Evolutionary conservation across 1,140 invertebrate genomes (phyloP).

Genomic region (Phenacoccus solenopsis): DNA sequence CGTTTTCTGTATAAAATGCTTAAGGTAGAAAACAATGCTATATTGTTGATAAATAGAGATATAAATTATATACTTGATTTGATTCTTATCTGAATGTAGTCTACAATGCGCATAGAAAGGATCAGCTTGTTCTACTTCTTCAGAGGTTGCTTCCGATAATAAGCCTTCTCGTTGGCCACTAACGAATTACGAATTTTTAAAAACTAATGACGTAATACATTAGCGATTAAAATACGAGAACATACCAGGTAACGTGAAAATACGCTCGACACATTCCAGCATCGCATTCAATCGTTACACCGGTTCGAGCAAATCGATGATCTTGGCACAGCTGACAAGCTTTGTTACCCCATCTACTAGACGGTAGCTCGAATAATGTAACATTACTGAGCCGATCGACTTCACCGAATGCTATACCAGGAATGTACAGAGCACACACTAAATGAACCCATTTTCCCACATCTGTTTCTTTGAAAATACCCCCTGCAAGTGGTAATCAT

Average conservation of each 20-base stretch:
- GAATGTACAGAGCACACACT: slow-evolving; percentile 90
- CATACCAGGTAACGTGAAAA: slow-evolving; percentile 93
- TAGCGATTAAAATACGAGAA: neutral
- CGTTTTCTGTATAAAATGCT: slow-evolving; percentile 35
- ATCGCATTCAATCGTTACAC: slow-evolving; percentile 92
- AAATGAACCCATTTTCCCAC: slow-evolving; percentile 95
- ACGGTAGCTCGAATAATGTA: slow-evolving; percentile 91
- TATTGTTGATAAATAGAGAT: neutral
- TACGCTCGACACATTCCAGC: slow-evolving; percentile 94
- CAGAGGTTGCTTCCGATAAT: slow-evolving; percentile 81
- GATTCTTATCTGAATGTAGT: slow-evolving; percentile 71
- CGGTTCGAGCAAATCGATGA: slow-evolving; percentile 69
- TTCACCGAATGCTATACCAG: slow-evolving; percentile 93
- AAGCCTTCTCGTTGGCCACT: slow-evolving; percentile 88
- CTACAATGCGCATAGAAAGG: slow-evolving; percentile 95
- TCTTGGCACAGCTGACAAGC: slow-evolving; percentile 78
- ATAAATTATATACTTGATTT: slow-evolving; percentile 41
- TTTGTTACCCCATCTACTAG: slow-evolving; percentile 87
- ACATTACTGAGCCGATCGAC: slow-evolving; percentile 72
- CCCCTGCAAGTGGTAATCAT: too few relatives aligned
- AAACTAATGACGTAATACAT: slow-evolving; percentile 5
- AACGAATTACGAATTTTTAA: slow-evolving; percentile 28
- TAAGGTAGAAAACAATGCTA: neutral
- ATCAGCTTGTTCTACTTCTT: slow-evolving; percentile 88
- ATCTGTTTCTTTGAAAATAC: slow-evolving; percentile 93